These are phyloP conservation scores for Miltochrista miniata DNA, from an alignment of 2,888 invertebrate species.

Conservation along the genomic window DNA sequence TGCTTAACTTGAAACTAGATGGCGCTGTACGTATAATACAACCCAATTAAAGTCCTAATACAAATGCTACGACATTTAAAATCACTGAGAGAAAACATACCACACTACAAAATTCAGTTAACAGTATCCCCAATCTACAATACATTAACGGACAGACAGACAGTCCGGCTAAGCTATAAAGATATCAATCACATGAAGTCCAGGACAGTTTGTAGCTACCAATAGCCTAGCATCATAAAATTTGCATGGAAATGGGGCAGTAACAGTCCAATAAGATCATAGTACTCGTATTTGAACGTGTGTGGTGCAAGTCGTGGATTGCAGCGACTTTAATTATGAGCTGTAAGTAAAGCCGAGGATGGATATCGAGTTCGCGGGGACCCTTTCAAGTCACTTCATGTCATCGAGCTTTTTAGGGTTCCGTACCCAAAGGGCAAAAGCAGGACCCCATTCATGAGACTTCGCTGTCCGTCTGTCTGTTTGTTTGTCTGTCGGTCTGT, in stretches of 20 bases:
- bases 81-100: background rate
- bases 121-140: constrained; percentile 34
- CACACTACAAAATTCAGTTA: constrained; percentile 25
- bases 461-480: too few relatives aligned
- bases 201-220: constrained; percentile 46
- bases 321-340: background rate
- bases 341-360: too few relatives aligned
- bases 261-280: constrained; percentile 42
- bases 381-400: too few relatives aligned
- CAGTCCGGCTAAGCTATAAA: constrained; percentile 58
- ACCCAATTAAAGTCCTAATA: background rate
- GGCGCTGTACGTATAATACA: too few relatives aligned
- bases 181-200: constrained; percentile 69
- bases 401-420: too few relatives aligned
- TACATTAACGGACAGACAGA: constrained; percentile 35
- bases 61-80: background rate
- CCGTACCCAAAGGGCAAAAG: too few relatives aligned
- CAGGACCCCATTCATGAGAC: too few relatives aligned
- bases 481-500: too few relatives aligned
- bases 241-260: constrained; percentile 70
- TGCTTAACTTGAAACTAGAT: too few relatives aligned
- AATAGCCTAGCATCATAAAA: constrained; percentile 59
- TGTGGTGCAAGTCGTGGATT: constrained; percentile 12
- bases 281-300: constrained; percentile 13
- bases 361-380: too few relatives aligned